phyloP scores from a whole-genome alignment of 2,888 invertebrate genomes.

The Chirona hameri region DNA sequence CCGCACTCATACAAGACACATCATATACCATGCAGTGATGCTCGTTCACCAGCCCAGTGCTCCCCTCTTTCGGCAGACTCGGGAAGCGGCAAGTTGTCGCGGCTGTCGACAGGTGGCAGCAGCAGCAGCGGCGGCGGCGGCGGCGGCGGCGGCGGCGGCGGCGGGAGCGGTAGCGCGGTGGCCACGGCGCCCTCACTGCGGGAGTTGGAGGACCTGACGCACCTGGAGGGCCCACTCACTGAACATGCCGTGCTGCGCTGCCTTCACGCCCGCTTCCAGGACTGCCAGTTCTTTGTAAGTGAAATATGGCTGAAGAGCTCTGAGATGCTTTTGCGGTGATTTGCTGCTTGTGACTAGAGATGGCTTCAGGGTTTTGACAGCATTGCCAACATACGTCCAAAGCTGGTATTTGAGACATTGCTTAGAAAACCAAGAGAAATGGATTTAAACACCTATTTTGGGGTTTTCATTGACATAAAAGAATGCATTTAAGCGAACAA shows the following conservation, averaged over 20 bases:
- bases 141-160: slow-evolving; percentile 29
- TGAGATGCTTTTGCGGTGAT: too few relatives aligned
- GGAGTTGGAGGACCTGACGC: slow-evolving; percentile 83
- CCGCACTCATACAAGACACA: too few relatives aligned
- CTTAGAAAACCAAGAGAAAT: too few relatives aligned
- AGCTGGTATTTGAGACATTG: too few relatives aligned
- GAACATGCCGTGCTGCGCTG: slow-evolving; percentile 91
- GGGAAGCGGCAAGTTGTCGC: slow-evolving; percentile 28
- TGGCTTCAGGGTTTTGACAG: too few relatives aligned
- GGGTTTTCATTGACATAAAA: too few relatives aligned
- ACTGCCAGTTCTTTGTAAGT: slow-evolving; percentile 83
- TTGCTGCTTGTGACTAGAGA: too few relatives aligned
- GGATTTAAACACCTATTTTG: too few relatives aligned
- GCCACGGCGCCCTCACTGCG: slow-evolving; percentile 34
- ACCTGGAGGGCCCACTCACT: slow-evolving; percentile 84
- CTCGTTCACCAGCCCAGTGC: slow-evolving; percentile 23
- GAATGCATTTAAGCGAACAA: too few relatives aligned
- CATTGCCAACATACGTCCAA: too few relatives aligned
- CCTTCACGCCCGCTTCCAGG: slow-evolving; percentile 81
- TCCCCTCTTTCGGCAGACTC: slow-evolving; percentile 28
- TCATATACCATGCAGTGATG: too few relatives aligned
- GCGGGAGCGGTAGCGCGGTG: slow-evolving; percentile 34
- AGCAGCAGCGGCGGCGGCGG: not conserved
- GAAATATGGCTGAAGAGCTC: not conserved
- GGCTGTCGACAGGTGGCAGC: slow-evolving; percentile 27